Evolutionary conservation across 2,113 vertebrate genomes (phyloP).

Genomic region (Azemiops feae): DNA sequence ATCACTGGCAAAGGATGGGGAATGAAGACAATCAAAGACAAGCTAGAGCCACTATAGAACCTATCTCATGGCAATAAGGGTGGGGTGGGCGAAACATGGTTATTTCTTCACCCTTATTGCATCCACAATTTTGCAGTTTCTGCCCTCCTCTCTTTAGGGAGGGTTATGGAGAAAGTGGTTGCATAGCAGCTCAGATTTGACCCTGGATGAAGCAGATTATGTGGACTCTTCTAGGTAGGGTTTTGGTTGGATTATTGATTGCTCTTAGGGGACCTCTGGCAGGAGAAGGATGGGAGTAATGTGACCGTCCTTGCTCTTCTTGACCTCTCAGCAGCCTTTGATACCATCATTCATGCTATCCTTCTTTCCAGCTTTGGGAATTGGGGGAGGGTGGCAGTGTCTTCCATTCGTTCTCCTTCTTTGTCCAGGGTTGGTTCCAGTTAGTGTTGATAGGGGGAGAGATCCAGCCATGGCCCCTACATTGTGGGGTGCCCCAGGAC

Average conservation of each 20-base stretch:
- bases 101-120: neutral
- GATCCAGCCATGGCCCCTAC: neutral
- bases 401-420: neutral
- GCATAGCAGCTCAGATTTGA: neutral
- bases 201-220: neutral
- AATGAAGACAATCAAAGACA: neutral
- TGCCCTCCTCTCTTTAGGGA: neutral
- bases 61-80: neutral
- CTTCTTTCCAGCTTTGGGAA: neutral
- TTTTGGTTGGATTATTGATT: neutral
- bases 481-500: neutral
- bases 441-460: neutral
- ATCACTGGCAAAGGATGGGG: neutral
- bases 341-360: neutral
- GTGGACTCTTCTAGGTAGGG: neutral
- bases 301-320: neutral
- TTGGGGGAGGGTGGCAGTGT: neutral
- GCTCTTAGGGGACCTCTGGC: neutral
- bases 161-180: neutral
- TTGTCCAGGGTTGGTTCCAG: neutral
- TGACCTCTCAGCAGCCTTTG: neutral
- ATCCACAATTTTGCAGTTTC: neutral
- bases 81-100: neutral
- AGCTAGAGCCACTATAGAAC: neutral
- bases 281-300: neutral